A percentile compares a stretch with the other conserved stretches of the same genome.
Conservation (phyloP, 2,888 invertebrate genomes). For the Microctonus hyperodae region DNA sequence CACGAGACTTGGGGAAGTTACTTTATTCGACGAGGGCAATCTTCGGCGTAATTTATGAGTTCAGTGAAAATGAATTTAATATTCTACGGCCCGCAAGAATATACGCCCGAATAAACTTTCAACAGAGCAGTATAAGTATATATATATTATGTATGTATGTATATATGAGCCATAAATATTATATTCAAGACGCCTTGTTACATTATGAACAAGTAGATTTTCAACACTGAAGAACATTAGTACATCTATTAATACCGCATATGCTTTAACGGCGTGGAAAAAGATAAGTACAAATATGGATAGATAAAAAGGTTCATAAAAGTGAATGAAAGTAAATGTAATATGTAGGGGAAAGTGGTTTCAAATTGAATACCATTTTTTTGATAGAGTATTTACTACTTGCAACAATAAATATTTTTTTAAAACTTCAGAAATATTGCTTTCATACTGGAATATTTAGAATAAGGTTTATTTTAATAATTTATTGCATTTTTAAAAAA, state of each 20-base stretch:
- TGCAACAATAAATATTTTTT: too few relatives aligned
- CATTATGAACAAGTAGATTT: neutral
- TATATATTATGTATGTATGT: neutral
- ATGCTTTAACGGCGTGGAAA: too few relatives aligned
- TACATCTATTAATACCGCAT: neutral
- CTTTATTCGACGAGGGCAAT: constrained; percentile 2
- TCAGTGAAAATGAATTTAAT: constrained; percentile 4
- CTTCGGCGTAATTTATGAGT: constrained; percentile 2
- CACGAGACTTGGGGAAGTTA: neutral
- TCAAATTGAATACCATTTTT: too few relatives aligned
- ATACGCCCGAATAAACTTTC: neutral
- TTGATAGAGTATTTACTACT: too few relatives aligned
- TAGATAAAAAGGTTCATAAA: too few relatives aligned
- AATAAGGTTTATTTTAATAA: too few relatives aligned
- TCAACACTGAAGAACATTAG: neutral
- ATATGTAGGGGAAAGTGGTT: too few relatives aligned
- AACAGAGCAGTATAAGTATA: neutral
- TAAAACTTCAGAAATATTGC: too few relatives aligned
- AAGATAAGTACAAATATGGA: too few relatives aligned
- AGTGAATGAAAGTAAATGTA: too few relatives aligned
- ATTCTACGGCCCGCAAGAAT: constrained; percentile 2
- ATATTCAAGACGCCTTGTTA: neutral
- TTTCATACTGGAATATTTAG: too few relatives aligned
- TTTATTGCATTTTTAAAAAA: too few relatives aligned
- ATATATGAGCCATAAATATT: neutral